A percentile compares a stretch with the other conserved stretches of the same genome.
Evolutionary conservation across 2,888 invertebrate species (phyloP).

Genomic region (Eilema griseolum): DNA sequence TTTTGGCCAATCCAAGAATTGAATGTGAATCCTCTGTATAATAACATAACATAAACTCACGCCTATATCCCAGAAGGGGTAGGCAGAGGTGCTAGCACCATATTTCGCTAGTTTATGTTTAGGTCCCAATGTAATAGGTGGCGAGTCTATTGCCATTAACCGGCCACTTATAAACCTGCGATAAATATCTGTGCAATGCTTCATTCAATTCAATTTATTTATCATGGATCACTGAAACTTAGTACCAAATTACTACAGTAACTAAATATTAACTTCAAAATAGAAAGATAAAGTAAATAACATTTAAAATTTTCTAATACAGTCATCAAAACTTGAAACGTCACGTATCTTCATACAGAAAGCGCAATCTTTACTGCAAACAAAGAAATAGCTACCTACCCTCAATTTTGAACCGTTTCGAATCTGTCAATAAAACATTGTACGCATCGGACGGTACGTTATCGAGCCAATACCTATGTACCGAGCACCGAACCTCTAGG

Average conservation of each 20-base stretch:
- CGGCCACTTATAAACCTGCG: too few species aligned
- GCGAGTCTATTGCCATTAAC: too few species aligned
- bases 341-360: constrained; percentile 26
- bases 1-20: too few species aligned
- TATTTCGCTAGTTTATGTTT: too few species aligned
- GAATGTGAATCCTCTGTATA: too few species aligned
- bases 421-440: constrained; percentile 60
- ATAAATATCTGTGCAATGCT: too few species aligned
- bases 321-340: constrained; percentile 15
- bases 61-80: too few species aligned
- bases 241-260: not conserved
- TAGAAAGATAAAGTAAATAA: not conserved
- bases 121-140: too few species aligned
- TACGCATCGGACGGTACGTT: constrained; percentile 43
- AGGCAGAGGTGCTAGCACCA: too few species aligned
- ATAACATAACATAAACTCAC: too few species aligned
- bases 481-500: constrained; percentile 69
- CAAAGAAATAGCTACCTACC: constrained; percentile 44
- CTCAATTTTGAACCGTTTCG: constrained; percentile 53
- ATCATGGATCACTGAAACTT: not conserved
- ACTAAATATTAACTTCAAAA: not conserved
- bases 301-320: constrained; percentile 15
- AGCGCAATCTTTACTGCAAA: constrained; percentile 24
- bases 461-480: constrained; percentile 53
- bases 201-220: too few species aligned